Base-by-base conservation (phyloP, 2,797 vertebrate species). In the Galaxias olidus region DNA sequence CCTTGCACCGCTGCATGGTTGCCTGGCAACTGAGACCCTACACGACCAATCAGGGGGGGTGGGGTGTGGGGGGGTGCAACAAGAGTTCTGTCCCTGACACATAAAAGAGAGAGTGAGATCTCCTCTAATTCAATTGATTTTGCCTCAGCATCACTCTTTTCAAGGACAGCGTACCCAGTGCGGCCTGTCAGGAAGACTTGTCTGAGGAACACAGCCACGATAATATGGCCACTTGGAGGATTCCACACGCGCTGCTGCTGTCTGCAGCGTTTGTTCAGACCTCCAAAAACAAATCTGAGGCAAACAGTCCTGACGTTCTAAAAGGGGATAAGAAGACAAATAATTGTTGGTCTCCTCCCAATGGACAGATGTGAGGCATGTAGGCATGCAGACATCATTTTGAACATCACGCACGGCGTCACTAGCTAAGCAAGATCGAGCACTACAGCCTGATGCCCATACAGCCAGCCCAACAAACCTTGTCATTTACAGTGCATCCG, bases 1-100 rank as follows among this genome's bases (percentile, higher is more conserved):
- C 79, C 86, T 52, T 68, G 72, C 84, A 77, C 84, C 72, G 72
- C 87, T 86, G 87, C 83, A 85, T 73, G 80, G 91, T 92, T 92
- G 90, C 91, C 80, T 88, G 84, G 91, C 88, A 93, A 92, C 91
- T 87, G 85, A 84, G 82, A 80, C 83, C 84, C 82, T 72, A 78
- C 76, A 77, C 30, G 78, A 81, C 89, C 89, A 90, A 91, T 90
- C 83, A 75, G 77, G 52, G 58, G 50, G 73, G 59, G 76, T 2
- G 30, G 30, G 30, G 30, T 2, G 30, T 2, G 30, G 30, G 30
- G 30, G 30, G 30, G 30, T 30, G 30, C 30, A 30, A 30, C 30
- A 30, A 3, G 30, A 79, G 20, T 48, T 40, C 47, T 50, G n/a
- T 50, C 80, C 80, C 80, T 73, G 71, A 79, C 77, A 81, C 77